A percentile compares a stretch with the other conserved stretches of the same genome.
phyloP scores from a whole-genome alignment of 2,888 invertebrate genomes.

The Cryptocheilus praepositus region DNA sequence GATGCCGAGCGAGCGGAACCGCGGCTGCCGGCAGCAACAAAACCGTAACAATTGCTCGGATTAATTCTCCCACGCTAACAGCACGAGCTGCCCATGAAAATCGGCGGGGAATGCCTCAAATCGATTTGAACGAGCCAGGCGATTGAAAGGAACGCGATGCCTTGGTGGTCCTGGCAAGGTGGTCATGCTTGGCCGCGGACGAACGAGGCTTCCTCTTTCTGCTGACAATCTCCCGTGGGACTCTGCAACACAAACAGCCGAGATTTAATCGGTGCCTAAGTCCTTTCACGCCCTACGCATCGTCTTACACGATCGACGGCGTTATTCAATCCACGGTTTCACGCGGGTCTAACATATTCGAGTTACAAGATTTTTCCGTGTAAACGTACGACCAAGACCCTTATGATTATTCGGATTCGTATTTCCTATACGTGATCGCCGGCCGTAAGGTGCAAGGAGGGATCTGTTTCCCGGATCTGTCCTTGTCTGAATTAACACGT shows the following conservation, averaged over 20 bases:
- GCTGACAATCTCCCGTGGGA: constrained; percentile 17
- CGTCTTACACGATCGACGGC: background rate
- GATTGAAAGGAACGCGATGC: constrained; percentile 49
- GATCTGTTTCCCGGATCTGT: too few relatives aligned
- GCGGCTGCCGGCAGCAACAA: constrained; percentile 31
- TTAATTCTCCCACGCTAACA: constrained; percentile 64
- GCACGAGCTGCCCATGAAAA: constrained; percentile 65
- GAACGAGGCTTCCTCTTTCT: constrained; percentile 30
- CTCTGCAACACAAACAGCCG: constrained; percentile 4
- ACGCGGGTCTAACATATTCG: too few relatives aligned
- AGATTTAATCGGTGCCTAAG: constrained; percentile 25
- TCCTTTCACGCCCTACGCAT: constrained; percentile 6
- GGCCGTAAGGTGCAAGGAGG: too few relatives aligned
- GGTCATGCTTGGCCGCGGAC: constrained; percentile 54
- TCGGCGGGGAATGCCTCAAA: constrained; percentile 55
- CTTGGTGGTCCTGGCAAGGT: constrained; percentile 60
- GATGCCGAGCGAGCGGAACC: constrained; percentile 38
- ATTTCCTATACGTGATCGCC: too few relatives aligned
- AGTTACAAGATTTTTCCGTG: too few relatives aligned
- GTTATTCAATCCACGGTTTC: background rate
- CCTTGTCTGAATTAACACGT: too few relatives aligned
- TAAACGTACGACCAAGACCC: too few relatives aligned
- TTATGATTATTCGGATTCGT: too few relatives aligned
- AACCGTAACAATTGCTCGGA: constrained; percentile 35
- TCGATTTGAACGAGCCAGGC: constrained; percentile 51